These are phyloP conservation scores for Limnephilus lunatus DNA, from an alignment of 2,888 invertebrate species.

Conservation along the genomic window DNA sequence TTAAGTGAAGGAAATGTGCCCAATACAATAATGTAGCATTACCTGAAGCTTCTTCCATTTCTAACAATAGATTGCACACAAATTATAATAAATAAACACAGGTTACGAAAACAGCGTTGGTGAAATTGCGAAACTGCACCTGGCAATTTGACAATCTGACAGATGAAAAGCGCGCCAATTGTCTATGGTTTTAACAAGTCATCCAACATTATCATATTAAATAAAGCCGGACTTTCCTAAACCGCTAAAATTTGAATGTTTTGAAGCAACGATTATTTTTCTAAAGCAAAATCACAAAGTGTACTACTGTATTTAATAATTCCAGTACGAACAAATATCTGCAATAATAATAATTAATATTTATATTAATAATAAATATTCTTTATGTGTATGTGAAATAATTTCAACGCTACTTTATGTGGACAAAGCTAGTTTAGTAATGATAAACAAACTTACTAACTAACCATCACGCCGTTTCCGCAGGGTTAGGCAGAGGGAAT, in stretches of 20 bases:
- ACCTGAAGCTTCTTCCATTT: slow-evolving; percentile 43
- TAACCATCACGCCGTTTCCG: too few species aligned
- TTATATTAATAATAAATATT: too few species aligned
- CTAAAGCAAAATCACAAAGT: not conserved
- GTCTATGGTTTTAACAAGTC: slow-evolving; percentile 22
- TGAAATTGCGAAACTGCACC: slow-evolving; percentile 33
- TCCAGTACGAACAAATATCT: not conserved
- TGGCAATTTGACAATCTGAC: slow-evolving; percentile 41
- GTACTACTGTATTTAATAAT: not conserved
- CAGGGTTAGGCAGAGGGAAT: too few species aligned
- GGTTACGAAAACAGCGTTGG: slow-evolving; percentile 23
- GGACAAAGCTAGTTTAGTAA: not conserved
- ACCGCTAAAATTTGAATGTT: not conserved
- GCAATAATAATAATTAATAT: not conserved
- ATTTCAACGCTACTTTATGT: not conserved
- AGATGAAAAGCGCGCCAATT: slow-evolving; percentile 45
- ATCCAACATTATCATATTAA: not conserved
- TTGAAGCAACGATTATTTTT: not conserved
- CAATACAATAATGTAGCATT: not conserved
- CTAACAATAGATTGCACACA: not conserved
- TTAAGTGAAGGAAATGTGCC: not conserved
- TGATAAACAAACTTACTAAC: too few species aligned
- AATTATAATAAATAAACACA: slow-evolving; percentile 43
- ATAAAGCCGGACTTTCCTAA: not conserved
- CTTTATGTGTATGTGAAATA: not conserved